These are phyloP conservation scores for Scaptomyza parva DNA, from an alignment of 2,888 invertebrate species.

Conservation along the genomic window DNA sequence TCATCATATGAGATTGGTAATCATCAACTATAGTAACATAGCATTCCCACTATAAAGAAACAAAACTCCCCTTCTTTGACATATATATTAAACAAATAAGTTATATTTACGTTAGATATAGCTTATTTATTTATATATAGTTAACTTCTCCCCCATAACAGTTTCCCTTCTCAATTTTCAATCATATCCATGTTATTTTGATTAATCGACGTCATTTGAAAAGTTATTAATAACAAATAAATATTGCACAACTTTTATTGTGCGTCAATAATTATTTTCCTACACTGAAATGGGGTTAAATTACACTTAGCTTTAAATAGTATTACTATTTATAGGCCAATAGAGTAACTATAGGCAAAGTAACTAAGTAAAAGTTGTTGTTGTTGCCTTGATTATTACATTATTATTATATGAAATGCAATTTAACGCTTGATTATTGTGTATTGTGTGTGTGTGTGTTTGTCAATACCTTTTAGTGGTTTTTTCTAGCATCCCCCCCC, in stretches of 20 bases:
- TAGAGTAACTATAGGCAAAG: conserved; percentile 14
- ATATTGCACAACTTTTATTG: conserved; percentile 6
- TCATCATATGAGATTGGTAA: neutral
- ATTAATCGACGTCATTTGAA: neutral
- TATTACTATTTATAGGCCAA: conserved; percentile 2
- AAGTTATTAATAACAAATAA: neutral
- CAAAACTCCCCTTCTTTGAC: neutral
- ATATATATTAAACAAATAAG: neutral
- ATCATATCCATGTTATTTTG: no score
- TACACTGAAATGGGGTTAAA: conserved; percentile 4
- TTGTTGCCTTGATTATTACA: conserved; percentile 16
- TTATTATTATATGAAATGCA: conserved; percentile 8
- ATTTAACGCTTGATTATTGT: conserved; percentile 36
- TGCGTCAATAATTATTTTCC: conserved; percentile 5
- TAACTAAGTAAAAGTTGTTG: no score
- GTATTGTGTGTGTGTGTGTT: neutral
- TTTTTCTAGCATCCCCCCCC: neutral
- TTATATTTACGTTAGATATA: neutral
- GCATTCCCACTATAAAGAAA: neutral
- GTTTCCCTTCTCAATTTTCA: neutral
- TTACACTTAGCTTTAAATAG: neutral
- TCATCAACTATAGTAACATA: neutral
- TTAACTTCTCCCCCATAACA: neutral
- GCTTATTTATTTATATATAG: no score
- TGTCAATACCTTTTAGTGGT: conserved; percentile 25